phyloP scores from a whole-genome alignment of 1,140 invertebrate species.

The Batillaria attramentaria region DNA sequence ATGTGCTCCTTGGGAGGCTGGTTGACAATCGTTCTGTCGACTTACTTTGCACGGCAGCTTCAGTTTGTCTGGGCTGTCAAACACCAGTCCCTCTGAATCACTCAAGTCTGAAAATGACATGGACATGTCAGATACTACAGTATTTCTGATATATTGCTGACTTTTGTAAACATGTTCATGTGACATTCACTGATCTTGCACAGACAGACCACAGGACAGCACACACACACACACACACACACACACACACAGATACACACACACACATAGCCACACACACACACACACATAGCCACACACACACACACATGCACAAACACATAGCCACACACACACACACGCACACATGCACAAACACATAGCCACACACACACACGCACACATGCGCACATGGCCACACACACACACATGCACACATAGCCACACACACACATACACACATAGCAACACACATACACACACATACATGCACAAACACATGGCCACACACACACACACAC shows the following conservation, averaged over 20 bases:
- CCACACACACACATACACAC: background rate
- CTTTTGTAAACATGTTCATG: background rate
- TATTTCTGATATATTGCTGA: background rate
- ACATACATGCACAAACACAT: background rate
- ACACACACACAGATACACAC: too few species aligned
- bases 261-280: too few species aligned
- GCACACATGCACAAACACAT: too few species aligned
- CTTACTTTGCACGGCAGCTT: background rate
- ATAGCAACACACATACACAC: background rate
- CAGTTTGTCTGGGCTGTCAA: slow-evolving; percentile 44
- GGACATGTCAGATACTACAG: too few species aligned
- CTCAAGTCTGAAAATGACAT: slow-evolving; percentile 22
- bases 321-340: too few species aligned
- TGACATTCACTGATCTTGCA: background rate
- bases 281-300: too few species aligned
- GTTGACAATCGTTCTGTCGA: background rate
- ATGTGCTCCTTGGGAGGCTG: background rate
- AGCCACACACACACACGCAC: background rate
- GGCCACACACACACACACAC: background rate
- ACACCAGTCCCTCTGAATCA: slow-evolving; percentile 46
- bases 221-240: too few species aligned
- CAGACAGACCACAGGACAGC: too few species aligned
- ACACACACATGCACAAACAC: too few species aligned
- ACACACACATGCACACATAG: background rate
- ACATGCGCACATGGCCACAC: background rate